Base-by-base conservation (phyloP, 2,888 invertebrate species). In the Subacronicta megacephala region DNA sequence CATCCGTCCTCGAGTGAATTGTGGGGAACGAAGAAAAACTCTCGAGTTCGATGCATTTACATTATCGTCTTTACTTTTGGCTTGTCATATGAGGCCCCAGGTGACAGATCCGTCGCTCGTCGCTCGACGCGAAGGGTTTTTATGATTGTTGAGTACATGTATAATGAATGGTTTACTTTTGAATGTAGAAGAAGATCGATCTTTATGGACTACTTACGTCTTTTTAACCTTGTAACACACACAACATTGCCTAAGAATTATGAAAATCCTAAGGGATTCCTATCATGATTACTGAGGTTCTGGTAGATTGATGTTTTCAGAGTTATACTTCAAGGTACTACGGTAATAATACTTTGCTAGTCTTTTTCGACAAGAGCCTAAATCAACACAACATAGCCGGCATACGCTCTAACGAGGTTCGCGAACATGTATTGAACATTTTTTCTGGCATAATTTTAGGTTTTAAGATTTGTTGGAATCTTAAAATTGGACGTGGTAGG, bases 61-160 rank as follows among this genome's bases (percentile, higher is more conserved):
- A 86, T 86, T 88, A 86, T 76, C 80, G 75, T 82, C 78, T 83
- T 83, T 75, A 77, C 81, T 82, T 76, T 77, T 76, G 77, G 71
- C 70, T 80, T 79, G 82, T 85, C 82, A 81, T 78, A 74, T 61
- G 57, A 47, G 75, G 82, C 75, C 83, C 36, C 60, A 82, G 74
- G 85, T 77, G 75, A 78, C 56, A 41, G 57, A 65, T 73, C 54
- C 65, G 68, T 65, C 77, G 76, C 59, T 69, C 50, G 52, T 62
- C 53, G 59, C 57, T 49, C 60, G 62, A 63, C 65, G 65, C 65
- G 75, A 75, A 75, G 76, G 81, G 67, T 72, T 73, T 31, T 75
- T 68, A 70, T 73, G 67, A 71, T 70, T 68, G 62, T 71, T 77
- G 64, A 62, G 54, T 72, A 75, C 57, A 69, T 77, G 54, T 62